These are phyloP conservation scores for Drosophila saltans DNA, from an alignment of 1,140 invertebrate genomes.

Conservation along the genomic window DNA sequence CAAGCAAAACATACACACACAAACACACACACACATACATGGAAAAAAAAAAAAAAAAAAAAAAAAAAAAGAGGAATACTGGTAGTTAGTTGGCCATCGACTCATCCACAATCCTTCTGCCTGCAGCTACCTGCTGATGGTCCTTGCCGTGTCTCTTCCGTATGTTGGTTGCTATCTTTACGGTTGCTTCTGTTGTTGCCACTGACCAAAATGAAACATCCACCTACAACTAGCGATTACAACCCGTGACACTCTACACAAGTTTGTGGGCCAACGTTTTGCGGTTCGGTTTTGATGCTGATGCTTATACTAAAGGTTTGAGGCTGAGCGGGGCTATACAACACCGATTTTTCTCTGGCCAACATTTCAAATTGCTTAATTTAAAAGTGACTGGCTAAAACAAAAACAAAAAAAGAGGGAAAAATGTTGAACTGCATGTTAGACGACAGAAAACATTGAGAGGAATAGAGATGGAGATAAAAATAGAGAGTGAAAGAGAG, in stretches of 20 bases:
- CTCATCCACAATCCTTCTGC: slow-evolving; percentile 38
- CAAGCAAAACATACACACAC: slow-evolving; percentile 54
- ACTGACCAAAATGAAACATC: slow-evolving; percentile 50
- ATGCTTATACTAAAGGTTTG: not conserved
- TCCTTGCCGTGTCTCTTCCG: slow-evolving; percentile 22
- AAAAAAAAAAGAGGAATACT: slow-evolving; percentile 16
- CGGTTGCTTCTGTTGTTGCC: slow-evolving; percentile 32
- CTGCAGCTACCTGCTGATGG: slow-evolving; percentile 31
- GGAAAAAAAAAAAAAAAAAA: slow-evolving; percentile 57
- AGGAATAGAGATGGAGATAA: not conserved
- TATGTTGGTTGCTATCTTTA: slow-evolving; percentile 60
- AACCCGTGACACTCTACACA: slow-evolving; percentile 74
- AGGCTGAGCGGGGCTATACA: slow-evolving; percentile 6
- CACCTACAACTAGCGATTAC: slow-evolving; percentile 72
- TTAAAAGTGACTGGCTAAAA: slow-evolving; percentile 73
- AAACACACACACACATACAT: slow-evolving; percentile 37
- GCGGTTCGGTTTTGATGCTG: slow-evolving; percentile 30
- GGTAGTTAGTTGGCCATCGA: slow-evolving; percentile 63
- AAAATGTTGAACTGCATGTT: slow-evolving; percentile 4
- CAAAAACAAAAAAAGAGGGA: slow-evolving; percentile 23
- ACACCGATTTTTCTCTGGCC: slow-evolving; percentile 45
- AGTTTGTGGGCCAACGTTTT: slow-evolving; percentile 67
- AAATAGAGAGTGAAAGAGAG: not conserved
- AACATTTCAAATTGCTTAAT: slow-evolving; percentile 81
- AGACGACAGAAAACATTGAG: not conserved